Conservation (phyloP, 2,888 invertebrate genomes). For the Cantharis rustica region DNA sequence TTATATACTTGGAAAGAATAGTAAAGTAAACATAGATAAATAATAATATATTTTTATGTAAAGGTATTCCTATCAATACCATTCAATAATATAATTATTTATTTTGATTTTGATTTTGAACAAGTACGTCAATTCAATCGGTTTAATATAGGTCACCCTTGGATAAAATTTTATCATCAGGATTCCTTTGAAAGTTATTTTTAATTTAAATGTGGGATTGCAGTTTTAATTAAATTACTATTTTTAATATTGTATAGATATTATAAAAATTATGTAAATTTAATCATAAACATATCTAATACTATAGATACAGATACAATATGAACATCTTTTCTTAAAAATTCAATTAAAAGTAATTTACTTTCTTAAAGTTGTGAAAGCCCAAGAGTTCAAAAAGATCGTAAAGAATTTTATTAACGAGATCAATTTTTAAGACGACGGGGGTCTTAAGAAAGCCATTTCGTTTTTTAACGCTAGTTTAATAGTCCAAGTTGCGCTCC, state of each 20-base stretch:
- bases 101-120: background rate
- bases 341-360: background rate
- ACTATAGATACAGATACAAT: background rate
- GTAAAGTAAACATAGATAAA: no score
- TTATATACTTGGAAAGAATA: no score
- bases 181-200: background rate
- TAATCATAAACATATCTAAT: background rate
- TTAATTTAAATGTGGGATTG: background rate
- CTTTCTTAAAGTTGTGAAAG: background rate
- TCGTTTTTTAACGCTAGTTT: slow-evolving; percentile 18
- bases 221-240: background rate
- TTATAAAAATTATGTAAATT: background rate
- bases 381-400: background rate
- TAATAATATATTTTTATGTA: no score
- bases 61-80: background rate
- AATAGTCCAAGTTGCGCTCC: slow-evolving; percentile 20
- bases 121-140: no score
- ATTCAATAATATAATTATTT: background rate
- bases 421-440: background rate
- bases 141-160: background rate
- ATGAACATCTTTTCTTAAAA: background rate
- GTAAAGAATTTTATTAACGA: background rate
- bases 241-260: background rate
- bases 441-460: slow-evolving; percentile 16
- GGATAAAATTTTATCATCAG: background rate